These are phyloP conservation scores for Oreochromis aureus DNA, from an alignment of 2,113 vertebrate genomes.

Conservation along the genomic window DNA sequence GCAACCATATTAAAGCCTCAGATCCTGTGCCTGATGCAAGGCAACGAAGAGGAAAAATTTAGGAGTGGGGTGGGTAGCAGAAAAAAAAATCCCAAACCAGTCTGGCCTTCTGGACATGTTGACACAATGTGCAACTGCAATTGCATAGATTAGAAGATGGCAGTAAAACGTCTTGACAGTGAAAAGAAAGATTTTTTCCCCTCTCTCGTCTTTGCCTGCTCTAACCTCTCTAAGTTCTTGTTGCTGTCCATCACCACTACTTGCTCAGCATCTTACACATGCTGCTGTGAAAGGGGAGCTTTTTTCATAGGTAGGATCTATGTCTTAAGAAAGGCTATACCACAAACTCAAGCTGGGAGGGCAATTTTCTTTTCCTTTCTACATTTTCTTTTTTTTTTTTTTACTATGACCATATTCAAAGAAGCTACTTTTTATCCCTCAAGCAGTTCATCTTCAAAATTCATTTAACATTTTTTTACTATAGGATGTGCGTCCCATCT, in stretches of 20 bases:
- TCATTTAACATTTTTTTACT: not conserved
- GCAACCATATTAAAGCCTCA: conserved; percentile 69
- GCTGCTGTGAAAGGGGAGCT: conserved; percentile 22
- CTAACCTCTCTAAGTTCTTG: conserved; percentile 1
- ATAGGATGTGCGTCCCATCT: not conserved
- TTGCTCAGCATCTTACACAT: conserved; percentile 38
- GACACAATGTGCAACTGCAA: conserved; percentile 49
- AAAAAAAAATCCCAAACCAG: not conserved
- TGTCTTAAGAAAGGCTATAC: conserved; percentile 35
- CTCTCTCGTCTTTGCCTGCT: not conserved
- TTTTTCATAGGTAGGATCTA: not conserved
- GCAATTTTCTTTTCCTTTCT: not conserved
- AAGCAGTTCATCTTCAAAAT: conserved; percentile 18
- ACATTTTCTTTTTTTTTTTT: not conserved
- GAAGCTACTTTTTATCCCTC: not conserved
- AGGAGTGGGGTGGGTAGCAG: not conserved
- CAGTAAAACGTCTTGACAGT: conserved; percentile 24
- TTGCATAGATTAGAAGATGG: conserved; percentile 43
- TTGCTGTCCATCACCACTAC: conserved; percentile 27
- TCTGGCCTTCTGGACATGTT: conserved; percentile 51
- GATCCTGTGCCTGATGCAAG: conserved; percentile 60
- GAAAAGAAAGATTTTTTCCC: not conserved
- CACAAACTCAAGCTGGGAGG: not conserved
- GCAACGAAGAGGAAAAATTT: conserved; percentile 20
- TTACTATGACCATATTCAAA: not conserved